Conservation (phyloP, 2,888 invertebrate species). For the Volucella bombylans region DNA sequence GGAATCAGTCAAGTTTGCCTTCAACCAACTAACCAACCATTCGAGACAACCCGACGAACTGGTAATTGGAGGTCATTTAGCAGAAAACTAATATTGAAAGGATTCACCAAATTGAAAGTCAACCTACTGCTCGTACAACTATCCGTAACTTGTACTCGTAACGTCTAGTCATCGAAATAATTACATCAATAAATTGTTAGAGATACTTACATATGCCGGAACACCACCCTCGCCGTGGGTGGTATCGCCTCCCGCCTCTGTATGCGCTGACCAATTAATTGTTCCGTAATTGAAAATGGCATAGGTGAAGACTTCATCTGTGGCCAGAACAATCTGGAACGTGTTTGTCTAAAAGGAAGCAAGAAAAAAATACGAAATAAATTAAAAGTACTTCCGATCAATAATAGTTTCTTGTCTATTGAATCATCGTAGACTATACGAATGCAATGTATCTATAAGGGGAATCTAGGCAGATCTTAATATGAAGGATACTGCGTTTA, state of each 20-base stretch:
- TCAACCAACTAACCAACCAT: not conserved
- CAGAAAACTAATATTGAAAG: constrained; percentile 50
- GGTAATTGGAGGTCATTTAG: constrained; percentile 64
- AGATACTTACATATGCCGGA: constrained; percentile 90
- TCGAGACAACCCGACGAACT: constrained; percentile 52
- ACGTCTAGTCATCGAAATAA: constrained; percentile 50
- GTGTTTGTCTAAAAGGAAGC: constrained; percentile 91
- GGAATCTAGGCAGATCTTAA: not conserved
- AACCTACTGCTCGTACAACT: constrained; percentile 6
- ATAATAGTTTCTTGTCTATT: not conserved
- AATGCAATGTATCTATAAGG: too few species aligned
- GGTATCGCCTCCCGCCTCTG: constrained; percentile 95
- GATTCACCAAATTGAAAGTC: constrained; percentile 36
- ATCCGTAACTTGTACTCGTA: too few species aligned
- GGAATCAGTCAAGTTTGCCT: constrained; percentile 4
- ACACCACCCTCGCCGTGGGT: constrained; percentile 93
- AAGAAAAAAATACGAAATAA: constrained; percentile 29
- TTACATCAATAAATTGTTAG: constrained; percentile 59
- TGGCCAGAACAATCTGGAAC: constrained; percentile 96
- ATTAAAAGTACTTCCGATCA: not conserved
- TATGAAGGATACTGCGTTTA: not conserved
- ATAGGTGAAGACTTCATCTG: constrained; percentile 96
- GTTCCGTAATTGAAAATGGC: constrained; percentile 97
- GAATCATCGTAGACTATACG: too few species aligned
- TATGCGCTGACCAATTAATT: constrained; percentile 94